A percentile compares a stretch with the other conserved stretches of the same genome.
These are phyloP conservation scores for Rhopalosiphum padi DNA, from an alignment of 1,140 invertebrate genomes.

Conservation along the genomic window DNA sequence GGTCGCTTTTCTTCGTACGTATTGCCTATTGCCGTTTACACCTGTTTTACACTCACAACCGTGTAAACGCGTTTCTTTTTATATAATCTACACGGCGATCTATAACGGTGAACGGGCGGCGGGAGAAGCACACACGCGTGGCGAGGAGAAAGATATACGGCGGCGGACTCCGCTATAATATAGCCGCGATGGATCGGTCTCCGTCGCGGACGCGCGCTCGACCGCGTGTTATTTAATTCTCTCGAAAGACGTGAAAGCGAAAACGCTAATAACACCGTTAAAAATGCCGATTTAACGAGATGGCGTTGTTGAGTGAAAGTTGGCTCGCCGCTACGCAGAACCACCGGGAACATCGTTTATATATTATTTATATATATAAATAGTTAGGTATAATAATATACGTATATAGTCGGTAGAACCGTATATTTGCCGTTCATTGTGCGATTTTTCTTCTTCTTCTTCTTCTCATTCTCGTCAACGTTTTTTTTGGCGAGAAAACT, in stretches of 20 bases:
- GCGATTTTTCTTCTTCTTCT: not conserved
- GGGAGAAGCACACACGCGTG: not conserved
- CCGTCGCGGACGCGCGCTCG: constrained; percentile 8
- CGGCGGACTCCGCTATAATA: not conserved
- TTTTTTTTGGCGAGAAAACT: not conserved
- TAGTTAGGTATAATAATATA: not conserved
- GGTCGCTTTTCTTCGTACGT: not conserved
- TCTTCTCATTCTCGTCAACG: not conserved
- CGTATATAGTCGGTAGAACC: not conserved
- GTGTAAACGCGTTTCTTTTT: constrained; percentile 5
- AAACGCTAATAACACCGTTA: constrained; percentile 58
- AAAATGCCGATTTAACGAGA: constrained; percentile 55
- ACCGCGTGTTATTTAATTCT: constrained; percentile 52
- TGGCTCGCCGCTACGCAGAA: constrained; percentile 30
- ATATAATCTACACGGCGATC: not conserved
- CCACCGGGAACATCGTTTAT: constrained; percentile 13
- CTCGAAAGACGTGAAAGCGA: constrained; percentile 55
- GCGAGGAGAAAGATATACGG: constrained; percentile 14
- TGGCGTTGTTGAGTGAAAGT: constrained; percentile 49
- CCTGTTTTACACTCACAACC: not conserved
- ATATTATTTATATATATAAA: not conserved
- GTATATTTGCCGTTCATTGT: constrained; percentile 41
- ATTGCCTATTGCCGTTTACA: not conserved
- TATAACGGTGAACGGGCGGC: constrained; percentile 22
- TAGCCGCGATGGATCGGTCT: constrained; percentile 4